Conservation (phyloP, 2,888 invertebrate genomes). For the Gasteruption jaculator region DNA sequence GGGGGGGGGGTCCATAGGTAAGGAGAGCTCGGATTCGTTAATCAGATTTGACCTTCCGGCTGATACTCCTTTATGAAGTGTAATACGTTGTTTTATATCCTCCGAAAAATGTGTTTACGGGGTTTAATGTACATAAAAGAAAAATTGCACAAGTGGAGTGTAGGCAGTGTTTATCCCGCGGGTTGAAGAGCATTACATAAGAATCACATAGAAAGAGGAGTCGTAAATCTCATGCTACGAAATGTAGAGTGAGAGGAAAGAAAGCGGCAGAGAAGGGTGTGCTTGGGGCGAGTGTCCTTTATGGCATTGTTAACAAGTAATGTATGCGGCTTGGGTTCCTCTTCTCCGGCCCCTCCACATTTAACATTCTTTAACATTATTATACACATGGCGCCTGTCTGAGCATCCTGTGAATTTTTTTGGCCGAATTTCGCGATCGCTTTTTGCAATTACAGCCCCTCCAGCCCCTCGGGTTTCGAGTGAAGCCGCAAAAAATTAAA, state of each 20-base stretch:
- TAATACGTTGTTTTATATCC: no score
- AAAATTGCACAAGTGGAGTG: no score
- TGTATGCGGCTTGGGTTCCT: constrained; percentile 43
- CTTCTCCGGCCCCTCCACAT: constrained; percentile 34
- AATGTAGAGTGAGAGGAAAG: constrained; percentile 25
- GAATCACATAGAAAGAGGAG: constrained; percentile 37
- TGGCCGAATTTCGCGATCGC: constrained; percentile 18
- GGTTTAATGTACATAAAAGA: no score
- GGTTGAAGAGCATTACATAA: constrained; percentile 36
- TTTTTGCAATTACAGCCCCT: constrained; percentile 25
- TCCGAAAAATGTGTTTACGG: no score
- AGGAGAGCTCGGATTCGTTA: no score
- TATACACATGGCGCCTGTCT: constrained; percentile 50
- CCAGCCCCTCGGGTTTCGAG: no score
- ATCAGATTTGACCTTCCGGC: no score
- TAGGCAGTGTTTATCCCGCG: no score
- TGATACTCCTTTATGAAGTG: no score
- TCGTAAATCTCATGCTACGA: constrained; percentile 42
- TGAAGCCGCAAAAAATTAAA: no score
- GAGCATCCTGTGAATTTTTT: constrained; percentile 22
- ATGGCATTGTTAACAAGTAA: constrained; percentile 53
- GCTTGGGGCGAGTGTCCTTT: constrained; percentile 48
- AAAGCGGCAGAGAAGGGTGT: constrained; percentile 20
- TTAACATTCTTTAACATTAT: constrained; percentile 52
- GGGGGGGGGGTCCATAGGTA: no score